Conservation (phyloP, 2,113 vertebrate genomes). For the Python bivittatus region DNA sequence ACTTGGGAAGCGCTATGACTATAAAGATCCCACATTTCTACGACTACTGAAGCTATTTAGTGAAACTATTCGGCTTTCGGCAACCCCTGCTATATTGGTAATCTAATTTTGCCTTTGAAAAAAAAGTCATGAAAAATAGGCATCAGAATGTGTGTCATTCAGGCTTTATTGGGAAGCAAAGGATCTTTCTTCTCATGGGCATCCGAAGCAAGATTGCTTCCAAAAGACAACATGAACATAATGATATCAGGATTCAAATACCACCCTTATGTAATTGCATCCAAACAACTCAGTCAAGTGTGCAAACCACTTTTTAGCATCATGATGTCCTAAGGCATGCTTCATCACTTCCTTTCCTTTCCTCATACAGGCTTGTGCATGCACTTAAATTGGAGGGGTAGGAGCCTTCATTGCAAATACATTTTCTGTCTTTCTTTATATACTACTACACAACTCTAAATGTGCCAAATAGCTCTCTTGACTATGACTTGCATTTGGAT, state of each 20-base stretch:
- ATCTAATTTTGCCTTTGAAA: too few relatives aligned
- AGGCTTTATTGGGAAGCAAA: neutral
- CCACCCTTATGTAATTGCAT: neutral
- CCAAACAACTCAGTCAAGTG: neutral
- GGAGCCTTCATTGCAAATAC: neutral
- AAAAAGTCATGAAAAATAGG: too few relatives aligned
- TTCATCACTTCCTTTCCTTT: neutral
- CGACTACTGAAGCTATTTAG: neutral
- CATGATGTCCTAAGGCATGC: neutral
- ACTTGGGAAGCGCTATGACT: constrained; percentile 61
- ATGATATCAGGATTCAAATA: neutral
- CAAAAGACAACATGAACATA: neutral
- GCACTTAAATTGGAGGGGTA: neutral
- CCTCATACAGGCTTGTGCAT: neutral
- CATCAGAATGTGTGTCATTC: too few relatives aligned
- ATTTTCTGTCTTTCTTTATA: neutral
- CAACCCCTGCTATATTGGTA: too few relatives aligned
- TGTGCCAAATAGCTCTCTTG: neutral
- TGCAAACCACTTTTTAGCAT: neutral
- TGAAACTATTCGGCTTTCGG: too few relatives aligned
- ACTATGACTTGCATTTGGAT: neutral
- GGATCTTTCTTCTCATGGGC: neutral
- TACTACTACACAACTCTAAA: neutral
- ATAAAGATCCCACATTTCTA: constrained; percentile 55
- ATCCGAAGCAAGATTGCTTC: neutral